A percentile compares a stretch with the other conserved stretches of the same genome.
Evolutionary conservation across 2,888 invertebrate species (phyloP).

Genomic region (Pasiphila rectangulata): DNA sequence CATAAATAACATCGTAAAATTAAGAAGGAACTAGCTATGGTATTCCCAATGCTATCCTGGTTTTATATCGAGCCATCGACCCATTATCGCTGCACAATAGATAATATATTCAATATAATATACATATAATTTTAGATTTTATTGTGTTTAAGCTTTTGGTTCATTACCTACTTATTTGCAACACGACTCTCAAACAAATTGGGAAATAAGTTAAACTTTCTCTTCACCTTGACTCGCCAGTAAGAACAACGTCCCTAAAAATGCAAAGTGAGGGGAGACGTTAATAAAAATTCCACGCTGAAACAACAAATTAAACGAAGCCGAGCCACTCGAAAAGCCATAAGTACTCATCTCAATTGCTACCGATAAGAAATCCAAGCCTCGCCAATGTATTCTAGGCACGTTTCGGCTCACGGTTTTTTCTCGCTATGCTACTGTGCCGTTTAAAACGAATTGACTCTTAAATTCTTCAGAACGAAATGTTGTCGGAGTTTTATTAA

Average conservation of each 20-base stretch:
- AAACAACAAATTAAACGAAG: conserved; percentile 81
- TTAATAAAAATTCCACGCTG: conserved; percentile 80
- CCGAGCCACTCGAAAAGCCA: conserved; percentile 81
- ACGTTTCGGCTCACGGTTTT: conserved; percentile 79
- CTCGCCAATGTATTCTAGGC: conserved; percentile 76
- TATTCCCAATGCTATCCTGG: background rate
- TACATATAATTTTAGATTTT: too few relatives aligned
- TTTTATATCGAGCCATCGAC: too few relatives aligned
- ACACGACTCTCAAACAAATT: conserved; percentile 36
- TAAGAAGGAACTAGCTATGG: background rate
- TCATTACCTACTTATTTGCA: conserved; percentile 10
- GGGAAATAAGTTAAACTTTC: conserved; percentile 51
- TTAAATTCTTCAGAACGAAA: conserved; percentile 80
- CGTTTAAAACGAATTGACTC: conserved; percentile 80
- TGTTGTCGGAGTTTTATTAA: conserved; percentile 80
- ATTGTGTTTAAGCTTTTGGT: too few relatives aligned
- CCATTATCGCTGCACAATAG: too few relatives aligned
- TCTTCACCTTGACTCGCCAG: conserved; percentile 58
- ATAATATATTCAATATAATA: too few relatives aligned
- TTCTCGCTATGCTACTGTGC: conserved; percentile 73
- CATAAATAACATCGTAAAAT: background rate
- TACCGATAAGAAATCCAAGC: conserved; percentile 81
- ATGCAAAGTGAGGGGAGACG: conserved; percentile 76
- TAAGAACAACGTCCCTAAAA: conserved; percentile 61
- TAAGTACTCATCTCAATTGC: conserved; percentile 81